Evolutionary conservation across 2,113 vertebrate genomes (phyloP).

Genomic region (Macroglossus sobrinus): DNA sequence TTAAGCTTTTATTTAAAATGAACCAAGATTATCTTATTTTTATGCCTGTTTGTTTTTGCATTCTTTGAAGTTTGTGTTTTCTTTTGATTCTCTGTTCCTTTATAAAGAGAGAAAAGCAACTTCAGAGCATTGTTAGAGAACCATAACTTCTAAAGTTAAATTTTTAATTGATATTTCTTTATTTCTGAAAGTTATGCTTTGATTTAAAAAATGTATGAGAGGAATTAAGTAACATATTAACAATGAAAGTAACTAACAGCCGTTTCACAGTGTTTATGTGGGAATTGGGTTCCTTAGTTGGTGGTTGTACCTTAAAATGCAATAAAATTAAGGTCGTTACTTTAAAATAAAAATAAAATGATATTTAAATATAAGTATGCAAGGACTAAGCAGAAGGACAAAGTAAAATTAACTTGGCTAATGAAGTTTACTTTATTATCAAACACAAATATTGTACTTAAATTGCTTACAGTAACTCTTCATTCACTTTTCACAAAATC

Average conservation of each 20-base stretch:
- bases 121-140: background rate
- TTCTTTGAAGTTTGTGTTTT: background rate
- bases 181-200: constrained; percentile 25
- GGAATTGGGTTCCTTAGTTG: background rate
- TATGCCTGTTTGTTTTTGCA: background rate
- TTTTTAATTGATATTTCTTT: background rate
- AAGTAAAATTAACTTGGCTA: background rate
- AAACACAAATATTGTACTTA: background rate
- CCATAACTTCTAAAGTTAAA: background rate
- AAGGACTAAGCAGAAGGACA: background rate
- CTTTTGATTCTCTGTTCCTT: background rate
- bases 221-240: background rate
- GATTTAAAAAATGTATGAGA: background rate
- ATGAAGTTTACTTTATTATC: background rate
- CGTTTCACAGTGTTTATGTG: background rate
- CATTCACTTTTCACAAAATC: background rate
- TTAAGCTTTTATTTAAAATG: constrained; percentile 12
- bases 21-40: background rate
- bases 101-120: background rate
- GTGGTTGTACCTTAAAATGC: background rate
- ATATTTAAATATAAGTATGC: no score
- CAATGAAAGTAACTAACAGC: background rate
- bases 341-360: no score
- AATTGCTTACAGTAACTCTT: background rate
- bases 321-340: no score